Evolutionary conservation across 23 tunicate genomes (phyloP).

Genomic region (Styela clava): DNA sequence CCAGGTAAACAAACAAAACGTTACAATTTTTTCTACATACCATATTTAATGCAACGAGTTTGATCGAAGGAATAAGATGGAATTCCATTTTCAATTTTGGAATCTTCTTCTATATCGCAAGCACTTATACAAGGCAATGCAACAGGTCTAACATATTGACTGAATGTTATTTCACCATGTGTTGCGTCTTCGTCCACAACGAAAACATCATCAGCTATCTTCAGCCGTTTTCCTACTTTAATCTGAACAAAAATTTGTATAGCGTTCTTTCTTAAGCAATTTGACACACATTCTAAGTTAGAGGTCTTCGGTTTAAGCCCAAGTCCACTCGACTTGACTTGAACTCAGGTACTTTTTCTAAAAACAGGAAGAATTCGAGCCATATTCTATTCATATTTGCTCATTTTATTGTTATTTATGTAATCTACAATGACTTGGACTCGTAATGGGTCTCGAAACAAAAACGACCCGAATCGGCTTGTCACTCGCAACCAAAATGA

Average conservation of each 20-base stretch:
- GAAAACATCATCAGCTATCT: neutral
- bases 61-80: neutral
- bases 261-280: too few relatives aligned
- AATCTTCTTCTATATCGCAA: neutral
- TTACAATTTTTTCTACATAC: too few relatives aligned
- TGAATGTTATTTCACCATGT: neutral
- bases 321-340: neutral
- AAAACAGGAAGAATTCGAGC: too few relatives aligned
- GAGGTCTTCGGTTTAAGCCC: neutral
- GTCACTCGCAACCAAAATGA: too few relatives aligned
- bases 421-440: too few relatives aligned
- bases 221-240: neutral
- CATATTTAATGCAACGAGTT: neutral
- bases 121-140: neutral
- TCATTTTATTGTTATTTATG: too few relatives aligned
- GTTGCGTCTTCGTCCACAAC: neutral
- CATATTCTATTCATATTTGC: too few relatives aligned
- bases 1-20: too few relatives aligned
- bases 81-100: neutral
- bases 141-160: neutral
- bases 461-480: too few relatives aligned
- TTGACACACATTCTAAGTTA: neutral
- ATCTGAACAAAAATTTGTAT: neutral
- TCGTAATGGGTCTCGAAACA: too few relatives aligned
- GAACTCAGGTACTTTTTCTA: neutral